Conservation (phyloP, 2,113 vertebrate species). For the Heterochromis multidens region DNA sequence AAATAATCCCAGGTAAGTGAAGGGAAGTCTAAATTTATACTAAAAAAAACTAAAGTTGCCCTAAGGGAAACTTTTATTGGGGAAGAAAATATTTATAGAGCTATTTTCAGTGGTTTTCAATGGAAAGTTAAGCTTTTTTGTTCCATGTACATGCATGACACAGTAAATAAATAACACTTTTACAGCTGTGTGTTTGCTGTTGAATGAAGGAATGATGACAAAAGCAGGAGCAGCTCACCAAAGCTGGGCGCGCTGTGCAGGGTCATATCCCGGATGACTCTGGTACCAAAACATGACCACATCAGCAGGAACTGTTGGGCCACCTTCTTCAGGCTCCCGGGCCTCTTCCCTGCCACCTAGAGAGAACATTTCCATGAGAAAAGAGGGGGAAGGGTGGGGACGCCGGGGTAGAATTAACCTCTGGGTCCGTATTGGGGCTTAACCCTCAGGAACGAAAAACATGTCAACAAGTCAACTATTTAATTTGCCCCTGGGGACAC, state of each 20-base stretch:
- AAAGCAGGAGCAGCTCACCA: constrained; percentile 77
- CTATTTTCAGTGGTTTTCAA: not conserved
- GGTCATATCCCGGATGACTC: constrained; percentile 99
- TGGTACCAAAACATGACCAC: constrained; percentile 99
- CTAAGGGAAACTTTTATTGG: not conserved
- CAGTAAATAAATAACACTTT: not conserved
- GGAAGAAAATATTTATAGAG: not conserved
- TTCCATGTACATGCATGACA: not conserved
- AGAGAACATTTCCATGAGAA: constrained; percentile 80
- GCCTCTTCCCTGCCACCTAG: constrained; percentile 94
- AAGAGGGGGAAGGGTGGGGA: constrained; percentile 61
- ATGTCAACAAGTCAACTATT: constrained; percentile 85
- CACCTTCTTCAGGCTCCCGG: constrained; percentile 92
- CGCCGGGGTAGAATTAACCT: constrained; percentile 71
- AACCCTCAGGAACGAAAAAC: constrained; percentile 80
- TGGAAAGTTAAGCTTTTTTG: too few species aligned
- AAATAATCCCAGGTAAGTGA: not conserved
- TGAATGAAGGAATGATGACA: not conserved
- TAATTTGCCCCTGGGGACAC: constrained; percentile 80
- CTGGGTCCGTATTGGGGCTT: constrained; percentile 68
- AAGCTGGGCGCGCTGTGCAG: constrained; percentile 98
- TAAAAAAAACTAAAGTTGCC: not conserved
- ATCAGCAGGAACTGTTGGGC: constrained; percentile 98
- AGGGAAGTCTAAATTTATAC: not conserved
- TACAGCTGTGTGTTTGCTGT: not conserved